Evolutionary conservation across 1,140 invertebrate genomes (phyloP).

Genomic region (Habropoda laboriosa): DNA sequence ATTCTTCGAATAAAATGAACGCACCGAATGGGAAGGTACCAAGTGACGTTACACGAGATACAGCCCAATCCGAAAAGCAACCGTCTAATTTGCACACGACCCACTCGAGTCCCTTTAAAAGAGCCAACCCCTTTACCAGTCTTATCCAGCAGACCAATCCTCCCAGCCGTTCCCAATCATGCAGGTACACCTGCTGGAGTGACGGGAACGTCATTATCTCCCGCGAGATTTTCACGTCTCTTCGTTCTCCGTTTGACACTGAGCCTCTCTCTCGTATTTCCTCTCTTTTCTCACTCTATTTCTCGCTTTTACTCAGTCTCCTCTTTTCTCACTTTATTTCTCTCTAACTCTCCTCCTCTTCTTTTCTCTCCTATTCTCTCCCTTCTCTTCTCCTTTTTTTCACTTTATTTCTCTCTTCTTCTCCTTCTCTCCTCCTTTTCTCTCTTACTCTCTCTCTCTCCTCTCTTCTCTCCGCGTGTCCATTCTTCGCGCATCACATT

Average conservation of each 20-base stretch:
- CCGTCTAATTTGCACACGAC: too few relatives aligned
- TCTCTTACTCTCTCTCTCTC: not conserved
- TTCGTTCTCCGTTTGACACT: not conserved
- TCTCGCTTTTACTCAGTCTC: not conserved
- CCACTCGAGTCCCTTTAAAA: too few relatives aligned
- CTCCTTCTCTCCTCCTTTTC: not conserved
- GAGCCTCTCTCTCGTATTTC: too few relatives aligned
- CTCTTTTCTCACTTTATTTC: too few relatives aligned
- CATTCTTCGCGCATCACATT: conserved; percentile 11
- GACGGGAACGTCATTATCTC: not conserved
- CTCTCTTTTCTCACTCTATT: not conserved
- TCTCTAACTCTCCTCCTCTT: too few relatives aligned
- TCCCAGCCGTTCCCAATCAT: not conserved
- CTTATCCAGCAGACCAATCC: not conserved
- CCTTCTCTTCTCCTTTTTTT: not conserved
- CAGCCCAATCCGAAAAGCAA: too few relatives aligned
- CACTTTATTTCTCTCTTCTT: not conserved
- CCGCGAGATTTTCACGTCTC: not conserved
- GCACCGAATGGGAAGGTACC: too few relatives aligned
- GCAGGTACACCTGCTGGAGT: not conserved
- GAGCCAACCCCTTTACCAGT: too few relatives aligned
- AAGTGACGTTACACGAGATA: too few relatives aligned
- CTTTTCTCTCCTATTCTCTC: not conserved
- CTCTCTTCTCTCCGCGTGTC: too few relatives aligned
- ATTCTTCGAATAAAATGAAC: too few relatives aligned